These are phyloP conservation scores for Styela plicata DNA, from an alignment of 23 tunicate genomes.

Conservation along the genomic window DNA sequence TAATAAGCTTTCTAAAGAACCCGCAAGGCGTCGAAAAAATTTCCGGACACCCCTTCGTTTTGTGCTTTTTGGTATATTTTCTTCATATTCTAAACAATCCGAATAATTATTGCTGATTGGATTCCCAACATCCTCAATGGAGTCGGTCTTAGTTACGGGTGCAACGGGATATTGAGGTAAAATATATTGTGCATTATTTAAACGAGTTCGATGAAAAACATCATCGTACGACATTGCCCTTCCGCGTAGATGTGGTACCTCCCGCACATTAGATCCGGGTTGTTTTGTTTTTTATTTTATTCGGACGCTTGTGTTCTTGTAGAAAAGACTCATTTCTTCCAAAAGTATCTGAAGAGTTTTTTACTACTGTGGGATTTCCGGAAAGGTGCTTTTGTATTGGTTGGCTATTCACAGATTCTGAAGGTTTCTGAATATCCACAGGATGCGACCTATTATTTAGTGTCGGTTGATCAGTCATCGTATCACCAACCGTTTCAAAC, in stretches of 20 bases:
- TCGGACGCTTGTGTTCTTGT: too few species aligned
- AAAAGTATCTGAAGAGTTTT: too few species aligned
- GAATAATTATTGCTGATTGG: slow-evolving; percentile 5
- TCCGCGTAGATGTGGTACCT: background rate
- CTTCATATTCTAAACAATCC: background rate
- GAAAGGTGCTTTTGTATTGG: too few species aligned
- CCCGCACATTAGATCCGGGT: too few species aligned
- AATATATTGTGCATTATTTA: background rate
- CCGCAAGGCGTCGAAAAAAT: slow-evolving; percentile 21
- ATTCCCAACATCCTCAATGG: slow-evolving; percentile 12
- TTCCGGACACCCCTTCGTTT: slow-evolving; percentile 2
- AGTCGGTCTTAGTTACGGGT: background rate
- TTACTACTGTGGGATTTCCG: too few species aligned
- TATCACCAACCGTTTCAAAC: background rate
- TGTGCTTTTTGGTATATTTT: slow-evolving; percentile 1
- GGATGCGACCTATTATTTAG: too few species aligned
- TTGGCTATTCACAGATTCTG: too few species aligned
- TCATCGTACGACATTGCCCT: slow-evolving; percentile 6
- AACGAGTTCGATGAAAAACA: background rate
- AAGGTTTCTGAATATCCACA: too few species aligned
- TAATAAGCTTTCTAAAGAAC: slow-evolving; percentile 13
- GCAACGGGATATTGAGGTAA: too few species aligned
- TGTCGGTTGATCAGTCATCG: too few species aligned
- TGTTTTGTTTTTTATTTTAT: too few species aligned
- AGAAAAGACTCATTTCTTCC: too few species aligned